Percentiles rank a stretch among this genome's conserved stretches.
These are phyloP conservation scores for Malurus cyaneus DNA, from an alignment of 2,113 vertebrate species.

Conservation along the genomic window DNA sequence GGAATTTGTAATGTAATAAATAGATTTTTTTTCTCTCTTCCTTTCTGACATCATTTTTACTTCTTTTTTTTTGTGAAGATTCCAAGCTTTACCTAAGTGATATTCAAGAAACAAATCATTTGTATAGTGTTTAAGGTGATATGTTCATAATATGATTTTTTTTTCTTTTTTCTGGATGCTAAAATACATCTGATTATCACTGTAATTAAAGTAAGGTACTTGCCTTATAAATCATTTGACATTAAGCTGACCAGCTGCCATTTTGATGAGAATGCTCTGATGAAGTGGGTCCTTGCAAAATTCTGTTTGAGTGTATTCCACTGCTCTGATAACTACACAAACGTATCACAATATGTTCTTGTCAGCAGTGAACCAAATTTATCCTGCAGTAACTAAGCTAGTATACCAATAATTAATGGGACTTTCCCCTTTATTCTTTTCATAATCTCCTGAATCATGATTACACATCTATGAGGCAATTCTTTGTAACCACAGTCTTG, in stretches of 20 bases:
- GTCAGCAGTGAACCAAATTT: background rate
- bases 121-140: background rate
- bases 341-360: background rate
- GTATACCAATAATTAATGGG: background rate
- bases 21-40: background rate
- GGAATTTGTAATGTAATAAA: background rate
- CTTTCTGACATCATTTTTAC: background rate
- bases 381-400: background rate
- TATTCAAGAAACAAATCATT: constrained; percentile 14
- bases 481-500: background rate
- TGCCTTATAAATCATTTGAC: constrained; percentile 33
- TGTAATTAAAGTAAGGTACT: constrained; percentile 21
- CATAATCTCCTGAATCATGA: background rate
- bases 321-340: background rate
- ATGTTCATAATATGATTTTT: background rate
- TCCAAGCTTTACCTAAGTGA: background rate
- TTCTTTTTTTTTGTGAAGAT: background rate
- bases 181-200: constrained; percentile 19
- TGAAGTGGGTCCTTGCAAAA: constrained; percentile 10
- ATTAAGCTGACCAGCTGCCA: background rate
- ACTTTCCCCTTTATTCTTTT: background rate
- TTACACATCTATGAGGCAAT: background rate
- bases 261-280: background rate
- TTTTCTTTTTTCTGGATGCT: constrained; percentile 11
- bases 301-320: background rate